Evolutionary conservation across 1,140 invertebrate genomes (phyloP).

Genomic region (Leptinotarsa texana): DNA sequence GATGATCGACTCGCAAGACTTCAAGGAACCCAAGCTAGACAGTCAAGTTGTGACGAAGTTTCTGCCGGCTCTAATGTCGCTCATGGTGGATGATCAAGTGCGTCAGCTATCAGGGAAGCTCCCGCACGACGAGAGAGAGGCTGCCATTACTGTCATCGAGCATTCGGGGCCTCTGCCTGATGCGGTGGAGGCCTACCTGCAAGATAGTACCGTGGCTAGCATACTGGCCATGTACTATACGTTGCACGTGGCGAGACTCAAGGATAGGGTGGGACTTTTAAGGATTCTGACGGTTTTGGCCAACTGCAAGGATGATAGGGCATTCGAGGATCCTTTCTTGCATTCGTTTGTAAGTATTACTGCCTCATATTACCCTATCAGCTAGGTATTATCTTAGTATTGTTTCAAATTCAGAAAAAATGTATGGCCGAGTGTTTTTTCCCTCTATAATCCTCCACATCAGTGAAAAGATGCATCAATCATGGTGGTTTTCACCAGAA

Average conservation of each 20-base stretch:
- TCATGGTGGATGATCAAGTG: slow-evolving; percentile 96
- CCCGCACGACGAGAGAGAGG: slow-evolving; percentile 91
- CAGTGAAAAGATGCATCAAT: too few species aligned
- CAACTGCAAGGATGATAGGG: slow-evolving; percentile 87
- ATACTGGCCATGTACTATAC: slow-evolving; percentile 95
- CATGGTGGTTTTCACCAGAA: too few species aligned
- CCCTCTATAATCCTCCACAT: too few species aligned
- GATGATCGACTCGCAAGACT: slow-evolving; percentile 95
- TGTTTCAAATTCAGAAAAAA: too few species aligned
- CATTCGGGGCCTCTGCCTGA: slow-evolving; percentile 92
- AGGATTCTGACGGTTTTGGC: slow-evolving; percentile 86
- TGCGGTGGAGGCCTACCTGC: slow-evolving; percentile 87
- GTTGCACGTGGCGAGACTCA: slow-evolving; percentile 78
- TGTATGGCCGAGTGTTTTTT: too few species aligned
- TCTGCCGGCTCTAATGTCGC: slow-evolving; percentile 88
- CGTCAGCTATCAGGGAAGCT: slow-evolving; percentile 82
- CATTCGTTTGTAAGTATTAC: slow-evolving; percentile 75
- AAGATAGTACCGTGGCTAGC: slow-evolving; percentile 87
- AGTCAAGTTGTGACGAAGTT: slow-evolving; percentile 93
- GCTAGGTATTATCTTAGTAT: too few species aligned
- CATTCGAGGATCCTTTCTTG: slow-evolving; percentile 93
- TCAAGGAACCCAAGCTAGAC: slow-evolving; percentile 94
- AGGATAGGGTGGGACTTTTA: slow-evolving; percentile 84
- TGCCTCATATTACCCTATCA: too few species aligned
- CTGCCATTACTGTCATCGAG: slow-evolving; percentile 90